Evolutionary conservation across 2,797 vertebrate genomes (phyloP).

Genomic region (Acrossocheilus wenchowensis): DNA sequence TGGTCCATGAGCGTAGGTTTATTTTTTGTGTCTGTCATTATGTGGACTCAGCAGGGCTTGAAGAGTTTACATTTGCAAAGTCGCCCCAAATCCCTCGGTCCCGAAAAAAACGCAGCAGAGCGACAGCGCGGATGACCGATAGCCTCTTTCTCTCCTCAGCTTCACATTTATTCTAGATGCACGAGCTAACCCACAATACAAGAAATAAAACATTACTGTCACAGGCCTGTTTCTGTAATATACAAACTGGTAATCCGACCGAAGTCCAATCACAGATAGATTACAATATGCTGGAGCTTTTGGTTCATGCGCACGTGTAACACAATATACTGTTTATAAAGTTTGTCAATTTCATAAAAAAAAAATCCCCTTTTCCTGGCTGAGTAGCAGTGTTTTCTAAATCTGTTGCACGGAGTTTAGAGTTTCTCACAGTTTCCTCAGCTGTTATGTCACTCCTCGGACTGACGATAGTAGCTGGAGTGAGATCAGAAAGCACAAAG

Average conservation of each 20-base stretch:
- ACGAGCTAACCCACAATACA: not conserved
- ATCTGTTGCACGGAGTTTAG: not conserved
- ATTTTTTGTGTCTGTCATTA: slow-evolving; percentile 56
- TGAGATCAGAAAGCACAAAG: slow-evolving; percentile 21
- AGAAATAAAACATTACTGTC: slow-evolving; percentile 14
- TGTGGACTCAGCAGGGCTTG: slow-evolving; percentile 60
- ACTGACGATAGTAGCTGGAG: slow-evolving; percentile 13
- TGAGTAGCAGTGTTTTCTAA: not conserved
- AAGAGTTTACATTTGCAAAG: slow-evolving; percentile 64
- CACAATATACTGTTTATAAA: slow-evolving; percentile 9
- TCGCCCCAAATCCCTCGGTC: slow-evolving; percentile 50
- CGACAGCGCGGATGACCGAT: slow-evolving; percentile 9
- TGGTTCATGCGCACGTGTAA: slow-evolving; percentile 11
- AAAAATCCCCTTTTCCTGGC: not conserved
- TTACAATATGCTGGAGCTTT: not conserved
- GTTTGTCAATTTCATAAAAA: slow-evolving; percentile 14
- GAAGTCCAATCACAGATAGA: slow-evolving; percentile 19
- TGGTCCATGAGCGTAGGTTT: slow-evolving; percentile 34
- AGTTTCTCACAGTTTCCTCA: slow-evolving; percentile 21
- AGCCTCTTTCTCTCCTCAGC: not conserved
- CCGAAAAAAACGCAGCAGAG: slow-evolving; percentile 12
- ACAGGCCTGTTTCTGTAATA: slow-evolving; percentile 1
- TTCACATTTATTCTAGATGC: not conserved
- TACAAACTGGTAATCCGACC: not conserved
- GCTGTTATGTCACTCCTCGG: slow-evolving; percentile 11